Evolutionary conservation across 1,140 invertebrate genomes (phyloP).

Genomic region (Drosophila cardini): DNA sequence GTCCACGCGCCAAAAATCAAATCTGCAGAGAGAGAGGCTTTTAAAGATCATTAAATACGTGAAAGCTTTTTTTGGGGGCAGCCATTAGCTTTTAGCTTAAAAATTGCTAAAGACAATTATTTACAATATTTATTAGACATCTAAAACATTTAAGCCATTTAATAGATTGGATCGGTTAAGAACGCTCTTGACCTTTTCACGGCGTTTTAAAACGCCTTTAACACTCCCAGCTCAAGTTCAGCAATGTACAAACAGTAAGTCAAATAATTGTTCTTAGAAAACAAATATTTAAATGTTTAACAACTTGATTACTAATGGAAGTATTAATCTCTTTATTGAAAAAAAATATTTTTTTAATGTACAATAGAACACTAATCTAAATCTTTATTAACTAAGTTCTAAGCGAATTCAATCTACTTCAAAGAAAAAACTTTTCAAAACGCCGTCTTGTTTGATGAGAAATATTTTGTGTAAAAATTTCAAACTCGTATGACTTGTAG

Average conservation of each 20-base stretch:
- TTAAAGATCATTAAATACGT: slow-evolving; percentile 22
- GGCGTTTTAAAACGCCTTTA: slow-evolving; percentile 55
- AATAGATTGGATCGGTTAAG: background rate
- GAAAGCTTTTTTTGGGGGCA: slow-evolving; percentile 29
- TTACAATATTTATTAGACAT: slow-evolving; percentile 42
- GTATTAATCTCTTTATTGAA: too few species aligned
- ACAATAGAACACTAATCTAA: too few species aligned
- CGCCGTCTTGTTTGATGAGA: too few species aligned
- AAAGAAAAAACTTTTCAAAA: too few species aligned
- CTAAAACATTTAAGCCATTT: slow-evolving; percentile 18
- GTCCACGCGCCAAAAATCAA: slow-evolving; percentile 22
- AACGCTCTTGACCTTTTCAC: slow-evolving; percentile 53
- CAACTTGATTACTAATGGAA: too few species aligned
- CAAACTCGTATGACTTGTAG: too few species aligned
- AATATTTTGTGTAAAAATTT: too few species aligned
- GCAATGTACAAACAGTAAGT: slow-evolving; percentile 1
- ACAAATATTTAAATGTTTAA: too few species aligned
- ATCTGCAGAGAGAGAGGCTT: background rate
- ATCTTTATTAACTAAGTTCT: too few species aligned
- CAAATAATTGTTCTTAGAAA: background rate
- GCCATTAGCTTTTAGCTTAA: slow-evolving; percentile 33
- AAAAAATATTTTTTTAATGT: too few species aligned
- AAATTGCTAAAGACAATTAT: slow-evolving; percentile 52
- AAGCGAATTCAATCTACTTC: too few species aligned
- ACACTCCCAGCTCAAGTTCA: slow-evolving; percentile 27